These are phyloP conservation scores for Leucania comma DNA, from an alignment of 2,888 invertebrate genomes.

Conservation along the genomic window DNA sequence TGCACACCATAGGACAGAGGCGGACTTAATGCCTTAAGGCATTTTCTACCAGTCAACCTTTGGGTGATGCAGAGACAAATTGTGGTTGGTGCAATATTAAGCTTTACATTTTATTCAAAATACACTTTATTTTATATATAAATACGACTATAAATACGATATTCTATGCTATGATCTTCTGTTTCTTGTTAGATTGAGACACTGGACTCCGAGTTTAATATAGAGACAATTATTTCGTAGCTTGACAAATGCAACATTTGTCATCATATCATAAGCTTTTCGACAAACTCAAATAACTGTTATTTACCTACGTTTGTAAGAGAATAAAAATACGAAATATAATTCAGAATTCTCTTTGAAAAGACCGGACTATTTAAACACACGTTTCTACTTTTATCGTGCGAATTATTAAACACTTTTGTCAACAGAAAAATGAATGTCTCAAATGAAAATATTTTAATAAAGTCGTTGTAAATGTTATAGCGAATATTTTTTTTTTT, in stretches of 20 bases:
- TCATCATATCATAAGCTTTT: not conserved
- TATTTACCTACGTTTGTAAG: not conserved
- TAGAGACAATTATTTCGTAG: not conserved
- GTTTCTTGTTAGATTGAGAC: no score
- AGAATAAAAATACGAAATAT: constrained; percentile 27
- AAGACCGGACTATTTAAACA: constrained; percentile 25
- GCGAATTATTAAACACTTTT: constrained; percentile 36
- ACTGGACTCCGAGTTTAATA: not conserved
- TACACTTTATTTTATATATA: no score
- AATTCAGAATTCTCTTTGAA: constrained; percentile 19
- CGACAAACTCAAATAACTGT: not conserved
- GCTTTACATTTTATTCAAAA: no score
- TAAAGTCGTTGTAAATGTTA: constrained; percentile 38
- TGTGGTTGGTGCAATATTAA: no score
- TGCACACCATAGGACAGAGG: no score
- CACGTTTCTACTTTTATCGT: constrained; percentile 19
- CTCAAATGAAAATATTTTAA: constrained; percentile 45
- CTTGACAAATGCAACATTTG: no score
- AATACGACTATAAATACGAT: no score
- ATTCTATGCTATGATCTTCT: no score
- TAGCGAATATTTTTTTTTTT: constrained; percentile 1
- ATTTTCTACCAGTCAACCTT: no score
- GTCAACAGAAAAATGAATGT: constrained; percentile 39
- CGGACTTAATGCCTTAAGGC: no score
- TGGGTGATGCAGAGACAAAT: no score